phyloP scores from a whole-genome alignment of 2,888 invertebrate genomes.

The Diabrotica balteata region DNA sequence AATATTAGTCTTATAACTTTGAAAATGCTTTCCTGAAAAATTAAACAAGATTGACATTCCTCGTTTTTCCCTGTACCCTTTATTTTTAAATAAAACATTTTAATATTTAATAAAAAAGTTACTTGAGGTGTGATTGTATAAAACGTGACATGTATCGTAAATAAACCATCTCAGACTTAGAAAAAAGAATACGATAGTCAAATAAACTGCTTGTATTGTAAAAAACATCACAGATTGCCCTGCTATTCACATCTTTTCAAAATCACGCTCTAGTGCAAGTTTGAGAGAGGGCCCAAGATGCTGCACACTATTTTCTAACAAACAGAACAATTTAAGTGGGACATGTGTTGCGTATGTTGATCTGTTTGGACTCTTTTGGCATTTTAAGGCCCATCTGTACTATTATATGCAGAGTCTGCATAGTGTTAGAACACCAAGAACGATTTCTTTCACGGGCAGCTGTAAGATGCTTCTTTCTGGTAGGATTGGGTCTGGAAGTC shows the following conservation, averaged over 20 bases:
- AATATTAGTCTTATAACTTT: too few species aligned
- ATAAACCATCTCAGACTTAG: too few species aligned
- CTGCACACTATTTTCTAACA: conserved; percentile 31
- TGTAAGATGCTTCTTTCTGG: conserved; percentile 33
- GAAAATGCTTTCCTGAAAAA: too few species aligned
- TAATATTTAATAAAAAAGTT: too few species aligned
- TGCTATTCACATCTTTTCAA: conserved; percentile 1
- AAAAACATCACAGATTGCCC: neutral
- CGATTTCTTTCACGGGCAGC: conserved; percentile 49
- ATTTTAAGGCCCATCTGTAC: conserved; percentile 45
- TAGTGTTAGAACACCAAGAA: conserved; percentile 48
- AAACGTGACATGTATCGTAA: too few species aligned
- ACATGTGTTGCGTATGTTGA: conserved; percentile 33
- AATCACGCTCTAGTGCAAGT: neutral
- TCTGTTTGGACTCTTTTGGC: conserved; percentile 43
- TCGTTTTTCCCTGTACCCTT: too few species aligned
- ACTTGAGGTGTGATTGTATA: too few species aligned
- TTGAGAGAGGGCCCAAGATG: conserved; percentile 8
- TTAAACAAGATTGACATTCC: too few species aligned
- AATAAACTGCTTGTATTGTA: too few species aligned
- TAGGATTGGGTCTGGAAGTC: conserved; percentile 39
- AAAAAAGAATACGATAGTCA: too few species aligned
- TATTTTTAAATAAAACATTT: too few species aligned
- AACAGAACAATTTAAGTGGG: conserved; percentile 28
- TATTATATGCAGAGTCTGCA: conserved; percentile 44